Conservation (phyloP, 2,797 vertebrate species). For the Macroramphosus scolopax region DNA sequence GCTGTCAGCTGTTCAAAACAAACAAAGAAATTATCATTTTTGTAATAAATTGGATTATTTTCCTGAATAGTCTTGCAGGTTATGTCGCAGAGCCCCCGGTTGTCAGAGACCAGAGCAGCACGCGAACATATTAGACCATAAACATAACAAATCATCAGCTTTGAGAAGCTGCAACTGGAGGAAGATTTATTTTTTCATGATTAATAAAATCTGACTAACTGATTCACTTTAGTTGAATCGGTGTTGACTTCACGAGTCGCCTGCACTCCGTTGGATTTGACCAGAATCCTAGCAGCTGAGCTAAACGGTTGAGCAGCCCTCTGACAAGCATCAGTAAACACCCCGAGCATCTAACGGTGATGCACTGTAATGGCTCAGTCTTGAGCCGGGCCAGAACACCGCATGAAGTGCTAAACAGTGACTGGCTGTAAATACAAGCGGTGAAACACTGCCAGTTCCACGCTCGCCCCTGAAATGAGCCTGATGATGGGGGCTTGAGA, state of each 20-base stretch:
- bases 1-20: too few species aligned
- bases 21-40: too few species aligned
- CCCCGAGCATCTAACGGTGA: slow-evolving; percentile 62
- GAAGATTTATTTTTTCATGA: too few species aligned
- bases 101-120: too few species aligned
- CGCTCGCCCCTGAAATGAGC: slow-evolving; percentile 70
- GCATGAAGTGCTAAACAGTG: slow-evolving; percentile 64
- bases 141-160: too few species aligned
- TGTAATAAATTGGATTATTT: not conserved
- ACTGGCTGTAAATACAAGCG: slow-evolving; percentile 71
- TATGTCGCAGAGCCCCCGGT: too few species aligned
- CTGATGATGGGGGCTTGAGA: slow-evolving; percentile 70
- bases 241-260: slow-evolving; percentile 8
- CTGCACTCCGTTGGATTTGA: slow-evolving; percentile 12
- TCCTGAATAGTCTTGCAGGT: too few species aligned
- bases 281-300: slow-evolving; percentile 34
- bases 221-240: too few species aligned
- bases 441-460: slow-evolving; percentile 67
- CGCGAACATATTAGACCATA: too few species aligned
- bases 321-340: slow-evolving; percentile 69
- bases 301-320: slow-evolving; percentile 44
- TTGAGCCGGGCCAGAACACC: slow-evolving; percentile 57
- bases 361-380: slow-evolving; percentile 64
- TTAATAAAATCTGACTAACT: too few species aligned
- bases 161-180: too few species aligned